phyloP scores from a whole-genome alignment of 2,888 invertebrate species.

The Amphipyra berbera region DNA sequence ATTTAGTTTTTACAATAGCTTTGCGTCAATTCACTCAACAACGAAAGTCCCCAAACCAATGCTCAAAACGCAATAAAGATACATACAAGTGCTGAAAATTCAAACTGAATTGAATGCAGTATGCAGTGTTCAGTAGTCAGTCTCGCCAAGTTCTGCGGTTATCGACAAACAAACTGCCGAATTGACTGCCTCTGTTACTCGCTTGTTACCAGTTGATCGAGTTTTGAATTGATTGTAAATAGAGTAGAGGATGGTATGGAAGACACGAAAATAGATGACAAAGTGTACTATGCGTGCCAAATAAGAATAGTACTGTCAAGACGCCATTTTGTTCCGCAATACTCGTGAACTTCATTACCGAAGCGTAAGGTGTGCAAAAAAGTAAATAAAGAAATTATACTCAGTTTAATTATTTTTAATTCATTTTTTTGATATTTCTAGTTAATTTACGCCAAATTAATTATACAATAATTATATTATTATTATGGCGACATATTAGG shows the following conservation, averaged over 20 bases:
- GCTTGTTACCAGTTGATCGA: slow-evolving; percentile 37
- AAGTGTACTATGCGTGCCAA: too few species aligned
- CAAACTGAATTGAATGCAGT: slow-evolving; percentile 36
- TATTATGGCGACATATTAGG: too few species aligned
- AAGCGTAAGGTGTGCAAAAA: too few species aligned
- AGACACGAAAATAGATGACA: neutral
- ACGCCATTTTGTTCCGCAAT: too few species aligned
- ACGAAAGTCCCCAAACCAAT: slow-evolving; percentile 31
- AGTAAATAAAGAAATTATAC: too few species aligned
- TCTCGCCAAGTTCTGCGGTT: slow-evolving; percentile 41
- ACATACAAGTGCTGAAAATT: slow-evolving; percentile 45
- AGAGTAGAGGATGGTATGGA: slow-evolving; percentile 11
- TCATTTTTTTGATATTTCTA: too few species aligned
- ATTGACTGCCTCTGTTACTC: slow-evolving; percentile 35
- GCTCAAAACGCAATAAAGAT: slow-evolving; percentile 25
- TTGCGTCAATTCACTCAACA: slow-evolving; percentile 26
- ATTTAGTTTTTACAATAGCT: slow-evolving; percentile 26
- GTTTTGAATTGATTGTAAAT: slow-evolving; percentile 28
- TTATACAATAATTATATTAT: too few species aligned
- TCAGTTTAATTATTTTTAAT: too few species aligned
- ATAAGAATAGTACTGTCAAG: too few species aligned
- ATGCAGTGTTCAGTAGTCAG: slow-evolving; percentile 17
- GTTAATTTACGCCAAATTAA: too few species aligned
- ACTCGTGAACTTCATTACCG: too few species aligned
- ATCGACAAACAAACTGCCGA: slow-evolving; percentile 42